Conservation (phyloP, 2,888 invertebrate species). For the Pogonocherus hispidulus region DNA sequence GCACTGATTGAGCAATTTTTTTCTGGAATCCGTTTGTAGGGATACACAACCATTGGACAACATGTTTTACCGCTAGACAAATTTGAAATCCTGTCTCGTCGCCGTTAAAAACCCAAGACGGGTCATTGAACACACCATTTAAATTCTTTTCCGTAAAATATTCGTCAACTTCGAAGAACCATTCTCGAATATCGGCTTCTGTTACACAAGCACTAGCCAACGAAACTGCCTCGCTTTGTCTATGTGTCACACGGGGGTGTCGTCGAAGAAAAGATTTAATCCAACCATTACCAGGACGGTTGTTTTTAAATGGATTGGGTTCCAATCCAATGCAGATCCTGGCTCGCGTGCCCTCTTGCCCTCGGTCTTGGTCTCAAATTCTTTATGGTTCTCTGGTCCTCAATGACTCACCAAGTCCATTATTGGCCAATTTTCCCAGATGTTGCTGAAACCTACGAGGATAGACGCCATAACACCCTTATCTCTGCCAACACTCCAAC, state of each 20-base stretch:
- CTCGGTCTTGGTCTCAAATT: no score
- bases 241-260: neutral
- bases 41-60: constrained; percentile 16
- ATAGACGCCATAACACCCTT: no score
- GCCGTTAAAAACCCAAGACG: constrained; percentile 53
- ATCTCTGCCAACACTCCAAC: no score
- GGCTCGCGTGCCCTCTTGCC: no score
- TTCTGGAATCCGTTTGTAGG: constrained; percentile 21
- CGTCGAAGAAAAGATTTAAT: constrained; percentile 1
- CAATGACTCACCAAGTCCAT: no score
- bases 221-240: neutral
- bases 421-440: no score
- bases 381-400: no score
- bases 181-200: constrained; percentile 49
- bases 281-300: constrained; percentile 13
- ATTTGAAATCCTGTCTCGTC: constrained; percentile 56
- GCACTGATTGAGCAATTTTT: constrained; percentile 14
- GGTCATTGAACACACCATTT: constrained; percentile 43
- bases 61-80: constrained; percentile 44
- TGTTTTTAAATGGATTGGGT: constrained; percentile 21
- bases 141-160: constrained; percentile 46
- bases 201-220: constrained; percentile 7
- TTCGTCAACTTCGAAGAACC: constrained; percentile 52
- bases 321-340: no score
- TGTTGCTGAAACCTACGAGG: no score